Evolutionary conservation across 2,888 invertebrate genomes (phyloP).

Genomic region (Phlogophora meticulosa): DNA sequence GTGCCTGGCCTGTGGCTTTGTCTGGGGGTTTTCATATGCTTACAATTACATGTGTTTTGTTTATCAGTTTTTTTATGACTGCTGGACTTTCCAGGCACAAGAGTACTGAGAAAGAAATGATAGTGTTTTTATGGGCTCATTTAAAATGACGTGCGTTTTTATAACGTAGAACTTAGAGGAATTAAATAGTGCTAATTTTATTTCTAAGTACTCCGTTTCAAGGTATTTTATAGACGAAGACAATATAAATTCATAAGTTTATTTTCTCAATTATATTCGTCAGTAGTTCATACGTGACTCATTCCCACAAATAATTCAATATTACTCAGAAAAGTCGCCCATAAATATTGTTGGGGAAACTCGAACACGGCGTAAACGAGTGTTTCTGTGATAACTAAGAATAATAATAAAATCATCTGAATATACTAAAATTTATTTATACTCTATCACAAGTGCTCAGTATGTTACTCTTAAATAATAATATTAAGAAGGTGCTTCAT

Average conservation of each 20-base stretch:
- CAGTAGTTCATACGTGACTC: conserved; percentile 45
- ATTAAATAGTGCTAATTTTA: not conserved
- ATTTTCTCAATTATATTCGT: conserved; percentile 21
- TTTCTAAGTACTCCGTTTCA: not conserved
- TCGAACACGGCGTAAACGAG: conserved; percentile 1
- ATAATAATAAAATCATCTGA: conserved; percentile 43
- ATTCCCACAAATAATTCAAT: conserved; percentile 50
- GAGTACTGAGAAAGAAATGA: conserved; percentile 11
- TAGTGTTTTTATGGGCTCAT: conserved; percentile 6
- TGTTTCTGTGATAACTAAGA: conserved; percentile 23
- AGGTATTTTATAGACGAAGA: not conserved
- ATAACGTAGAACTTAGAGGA: not conserved
- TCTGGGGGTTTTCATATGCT: conserved; percentile 64
- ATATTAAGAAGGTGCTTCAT: conserved; percentile 19
- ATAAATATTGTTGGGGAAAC: conserved; percentile 55
- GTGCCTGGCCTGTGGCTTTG: conserved; percentile 64
- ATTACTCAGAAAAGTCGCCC: conserved; percentile 48
- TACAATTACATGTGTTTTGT: conserved; percentile 48
- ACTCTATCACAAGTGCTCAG: conserved; percentile 57
- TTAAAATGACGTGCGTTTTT: not conserved
- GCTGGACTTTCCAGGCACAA: conserved; percentile 27
- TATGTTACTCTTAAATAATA: conserved; percentile 32
- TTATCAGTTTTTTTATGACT: conserved; percentile 45
- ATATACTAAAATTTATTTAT: conserved; percentile 45
- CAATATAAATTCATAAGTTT: not conserved